A percentile compares a stretch with the other conserved stretches of the same genome.
Evolutionary conservation across 2,888 invertebrate species (phyloP).

Genomic region (Matsumyia berberina): DNA sequence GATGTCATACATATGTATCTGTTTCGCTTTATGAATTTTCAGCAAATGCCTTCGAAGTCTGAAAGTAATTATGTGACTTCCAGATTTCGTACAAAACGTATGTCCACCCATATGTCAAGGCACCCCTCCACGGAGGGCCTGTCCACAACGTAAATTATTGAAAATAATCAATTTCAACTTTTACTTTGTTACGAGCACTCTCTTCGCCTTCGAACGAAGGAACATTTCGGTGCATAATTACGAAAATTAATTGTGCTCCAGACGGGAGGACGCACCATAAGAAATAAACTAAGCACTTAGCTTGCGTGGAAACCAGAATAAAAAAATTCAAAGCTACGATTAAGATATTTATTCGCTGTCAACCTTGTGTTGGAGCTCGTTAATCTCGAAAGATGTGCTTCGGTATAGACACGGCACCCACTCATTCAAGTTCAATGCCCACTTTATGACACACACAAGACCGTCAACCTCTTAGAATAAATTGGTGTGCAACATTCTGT

Average conservation of each 20-base stretch:
- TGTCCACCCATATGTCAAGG: constrained; percentile 25
- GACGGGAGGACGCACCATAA: constrained; percentile 16
- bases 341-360: constrained; percentile 21
- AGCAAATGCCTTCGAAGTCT: constrained; percentile 15
- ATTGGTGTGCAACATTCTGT: too few species aligned
- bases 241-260: constrained; percentile 57
- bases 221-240: constrained; percentile 59
- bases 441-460: too few species aligned
- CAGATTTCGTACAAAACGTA: constrained; percentile 37
- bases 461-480: too few species aligned
- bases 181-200: constrained; percentile 8
- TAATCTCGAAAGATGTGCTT: constrained; percentile 12
- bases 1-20: too few species aligned
- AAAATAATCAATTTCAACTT: constrained; percentile 62
- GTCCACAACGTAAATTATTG: constrained; percentile 50
- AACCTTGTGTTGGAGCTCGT: too few species aligned
- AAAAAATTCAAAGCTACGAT: constrained; percentile 15
- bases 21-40: constrained; percentile 19
- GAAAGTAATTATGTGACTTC: constrained; percentile 16
- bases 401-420: too few species aligned
- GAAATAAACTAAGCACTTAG: background rate
- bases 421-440: too few species aligned
- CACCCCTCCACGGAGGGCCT: background rate
- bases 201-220: background rate
- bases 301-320: constrained; percentile 4